phyloP scores from a whole-genome alignment of 2,113 vertebrate species.

The Collichthys lucidus region DNA sequence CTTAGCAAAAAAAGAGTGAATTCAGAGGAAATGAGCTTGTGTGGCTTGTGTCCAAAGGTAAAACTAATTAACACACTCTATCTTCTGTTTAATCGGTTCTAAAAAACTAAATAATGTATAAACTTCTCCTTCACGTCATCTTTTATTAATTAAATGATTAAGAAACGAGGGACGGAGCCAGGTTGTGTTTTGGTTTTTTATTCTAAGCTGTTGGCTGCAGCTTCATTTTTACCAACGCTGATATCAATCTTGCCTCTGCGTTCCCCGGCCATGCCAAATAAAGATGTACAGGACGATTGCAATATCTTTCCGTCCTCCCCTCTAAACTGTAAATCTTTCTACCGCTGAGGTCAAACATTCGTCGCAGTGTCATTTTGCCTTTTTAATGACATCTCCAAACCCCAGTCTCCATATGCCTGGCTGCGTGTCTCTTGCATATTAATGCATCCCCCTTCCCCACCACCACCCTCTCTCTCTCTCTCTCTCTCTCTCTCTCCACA shows the following conservation, averaged over 20 bases:
- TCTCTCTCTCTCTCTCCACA: constrained; percentile 37
- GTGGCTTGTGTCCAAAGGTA: neutral
- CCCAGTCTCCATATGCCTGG: neutral
- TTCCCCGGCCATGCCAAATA: neutral
- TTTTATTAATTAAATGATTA: no score
- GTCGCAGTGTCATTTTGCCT: neutral
- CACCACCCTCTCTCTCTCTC: neutral
- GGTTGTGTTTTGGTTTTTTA: no score
- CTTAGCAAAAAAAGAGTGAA: neutral
- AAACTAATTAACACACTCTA: neutral
- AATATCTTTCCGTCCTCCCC: neutral
- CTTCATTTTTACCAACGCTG: no score
- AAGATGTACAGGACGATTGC: neutral
- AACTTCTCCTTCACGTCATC: no score
- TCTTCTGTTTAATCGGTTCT: neutral
- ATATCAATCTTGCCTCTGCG: neutral
- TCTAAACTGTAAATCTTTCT: neutral
- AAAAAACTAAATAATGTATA: neutral
- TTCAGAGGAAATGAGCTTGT: neutral
- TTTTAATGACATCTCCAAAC: neutral
- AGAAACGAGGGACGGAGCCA: no score
- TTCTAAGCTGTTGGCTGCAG: no score
- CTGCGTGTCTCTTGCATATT: neutral
- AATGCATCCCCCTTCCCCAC: neutral
- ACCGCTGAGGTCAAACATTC: neutral